phyloP scores from a whole-genome alignment of 2,888 invertebrate genomes.

The Oligia fasciuncula region DNA sequence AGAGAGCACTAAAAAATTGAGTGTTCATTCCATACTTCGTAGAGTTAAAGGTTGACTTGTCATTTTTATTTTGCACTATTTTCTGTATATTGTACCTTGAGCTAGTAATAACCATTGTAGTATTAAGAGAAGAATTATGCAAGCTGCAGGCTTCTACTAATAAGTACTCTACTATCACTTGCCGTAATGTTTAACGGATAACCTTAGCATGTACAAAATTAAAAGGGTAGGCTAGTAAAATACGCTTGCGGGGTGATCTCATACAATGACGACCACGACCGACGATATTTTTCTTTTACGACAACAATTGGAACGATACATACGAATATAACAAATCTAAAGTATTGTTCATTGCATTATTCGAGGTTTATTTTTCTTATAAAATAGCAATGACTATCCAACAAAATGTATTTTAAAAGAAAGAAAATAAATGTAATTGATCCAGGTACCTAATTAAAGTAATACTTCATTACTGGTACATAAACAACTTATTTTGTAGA shows the following conservation, averaged over 20 bases:
- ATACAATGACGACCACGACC: no score
- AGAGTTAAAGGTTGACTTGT: neutral
- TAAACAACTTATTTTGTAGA: no score
- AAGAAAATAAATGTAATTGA: neutral
- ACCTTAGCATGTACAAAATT: neutral
- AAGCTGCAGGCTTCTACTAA: neutral
- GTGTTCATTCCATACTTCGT: neutral
- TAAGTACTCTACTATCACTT: neutral
- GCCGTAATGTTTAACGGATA: no score
- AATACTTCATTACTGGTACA: neutral
- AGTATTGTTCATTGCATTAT: neutral
- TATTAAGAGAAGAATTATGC: neutral
- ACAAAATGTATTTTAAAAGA: no score
- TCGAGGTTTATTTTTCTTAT: neutral
- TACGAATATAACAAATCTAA: neutral
- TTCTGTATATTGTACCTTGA: neutral
- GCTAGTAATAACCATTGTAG: neutral
- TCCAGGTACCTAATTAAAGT: neutral
- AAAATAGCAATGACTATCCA: neutral
- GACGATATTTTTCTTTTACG: neutral
- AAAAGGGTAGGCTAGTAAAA: neutral
- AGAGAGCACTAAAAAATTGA: slow-evolving; percentile 26
- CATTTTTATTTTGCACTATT: neutral
- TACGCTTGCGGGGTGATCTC: no score
- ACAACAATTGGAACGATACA: neutral